Conservation (phyloP, 2,113 vertebrate species). For the Panthera uncia region DNA sequence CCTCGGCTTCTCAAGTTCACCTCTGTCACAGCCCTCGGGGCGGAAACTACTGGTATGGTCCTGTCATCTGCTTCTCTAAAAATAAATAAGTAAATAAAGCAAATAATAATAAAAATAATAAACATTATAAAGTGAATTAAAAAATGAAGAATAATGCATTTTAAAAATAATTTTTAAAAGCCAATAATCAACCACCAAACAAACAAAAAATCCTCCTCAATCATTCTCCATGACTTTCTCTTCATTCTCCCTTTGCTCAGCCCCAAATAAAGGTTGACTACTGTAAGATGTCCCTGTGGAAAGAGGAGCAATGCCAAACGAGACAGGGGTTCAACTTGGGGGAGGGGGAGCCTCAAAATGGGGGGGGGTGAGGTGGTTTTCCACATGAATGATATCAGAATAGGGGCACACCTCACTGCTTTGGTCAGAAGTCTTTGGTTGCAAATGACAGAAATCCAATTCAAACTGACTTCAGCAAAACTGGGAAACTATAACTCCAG, state of each 20-base stretch:
- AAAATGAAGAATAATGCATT: not conserved
- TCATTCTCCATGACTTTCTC: not conserved
- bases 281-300: not conserved
- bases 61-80: not conserved
- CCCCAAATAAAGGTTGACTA: not conserved
- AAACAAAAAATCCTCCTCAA: not conserved
- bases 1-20: not conserved
- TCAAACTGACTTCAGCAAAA: not conserved
- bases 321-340: not conserved
- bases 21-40: not conserved
- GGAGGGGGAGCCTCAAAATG: not conserved
- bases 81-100: not conserved
- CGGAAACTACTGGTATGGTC: not conserved
- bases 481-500: not conserved
- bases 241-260: not conserved
- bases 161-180: not conserved
- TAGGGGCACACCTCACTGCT: not conserved
- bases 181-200: not conserved
- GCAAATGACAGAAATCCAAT: not conserved
- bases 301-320: not conserved
- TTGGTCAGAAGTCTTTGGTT: not conserved
- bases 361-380: rapidly evolving
- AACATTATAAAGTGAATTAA: not conserved
- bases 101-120: not conserved
- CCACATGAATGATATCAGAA: rapidly evolving